Evolutionary conservation across 2,888 invertebrate genomes (phyloP).

Genomic region (Octodonta nipae): DNA sequence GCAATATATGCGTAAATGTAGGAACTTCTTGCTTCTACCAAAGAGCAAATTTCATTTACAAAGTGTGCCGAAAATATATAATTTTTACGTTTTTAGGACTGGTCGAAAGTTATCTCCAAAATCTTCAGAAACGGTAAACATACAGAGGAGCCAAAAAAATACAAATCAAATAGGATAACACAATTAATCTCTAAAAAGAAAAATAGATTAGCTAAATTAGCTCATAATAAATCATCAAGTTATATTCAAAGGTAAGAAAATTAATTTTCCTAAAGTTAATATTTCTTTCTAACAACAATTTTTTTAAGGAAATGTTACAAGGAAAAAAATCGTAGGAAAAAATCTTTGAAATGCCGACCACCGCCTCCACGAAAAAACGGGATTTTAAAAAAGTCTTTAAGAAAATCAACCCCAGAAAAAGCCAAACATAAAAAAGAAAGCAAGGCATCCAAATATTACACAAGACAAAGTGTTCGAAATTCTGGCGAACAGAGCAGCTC

Average conservation of each 20-base stretch:
- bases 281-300: neutral
- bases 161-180: conserved; percentile 50
- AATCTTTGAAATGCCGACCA: conserved; percentile 15
- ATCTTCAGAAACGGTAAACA: conserved; percentile 27
- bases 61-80: too few species aligned
- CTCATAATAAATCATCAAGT: conserved; percentile 42
- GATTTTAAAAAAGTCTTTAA: conserved; percentile 11
- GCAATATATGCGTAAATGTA: too few species aligned
- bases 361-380: conserved; percentile 18
- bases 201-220: conserved; percentile 49
- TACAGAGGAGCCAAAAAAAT: conserved; percentile 31
- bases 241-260: conserved; percentile 15
- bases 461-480: conserved; percentile 24
- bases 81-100: conserved; percentile 15
- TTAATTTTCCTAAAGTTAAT: too few species aligned
- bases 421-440: conserved; percentile 7
- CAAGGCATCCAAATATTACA: conserved; percentile 23
- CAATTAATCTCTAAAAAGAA: conserved; percentile 61
- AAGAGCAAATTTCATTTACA: too few species aligned
- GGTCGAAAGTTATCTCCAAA: conserved; percentile 15
- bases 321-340: conserved; percentile 15
- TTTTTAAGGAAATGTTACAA: neutral
- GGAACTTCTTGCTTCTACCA: too few species aligned
- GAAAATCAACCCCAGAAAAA: conserved; percentile 11
- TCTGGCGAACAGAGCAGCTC: conserved; percentile 30